Evolutionary conservation across 2,113 vertebrate genomes (phyloP).

Genomic region (Megalops atlanticus): DNA sequence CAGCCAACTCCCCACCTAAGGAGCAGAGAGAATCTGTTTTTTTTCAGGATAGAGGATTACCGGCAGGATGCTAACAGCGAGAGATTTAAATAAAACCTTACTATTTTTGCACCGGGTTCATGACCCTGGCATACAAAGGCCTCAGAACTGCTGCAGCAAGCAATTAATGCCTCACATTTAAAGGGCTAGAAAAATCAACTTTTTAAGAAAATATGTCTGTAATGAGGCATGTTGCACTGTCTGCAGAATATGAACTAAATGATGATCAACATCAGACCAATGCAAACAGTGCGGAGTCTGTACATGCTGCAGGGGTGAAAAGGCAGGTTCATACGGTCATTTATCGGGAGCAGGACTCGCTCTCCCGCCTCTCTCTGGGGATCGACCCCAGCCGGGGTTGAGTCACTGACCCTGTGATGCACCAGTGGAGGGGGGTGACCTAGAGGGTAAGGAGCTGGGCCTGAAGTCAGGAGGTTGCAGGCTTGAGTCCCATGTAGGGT

Average conservation of each 20-base stretch:
- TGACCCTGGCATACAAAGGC: too few relatives aligned
- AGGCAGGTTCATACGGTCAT: neutral
- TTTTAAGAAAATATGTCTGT: neutral
- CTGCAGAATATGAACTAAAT: neutral
- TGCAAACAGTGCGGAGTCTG: neutral
- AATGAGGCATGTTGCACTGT: neutral
- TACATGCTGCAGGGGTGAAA: neutral
- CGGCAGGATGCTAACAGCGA: too few relatives aligned
- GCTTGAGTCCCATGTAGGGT: neutral
- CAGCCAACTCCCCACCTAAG: too few relatives aligned
- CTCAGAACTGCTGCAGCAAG: neutral
- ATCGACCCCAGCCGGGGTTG: too few relatives aligned
- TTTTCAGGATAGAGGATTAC: too few relatives aligned
- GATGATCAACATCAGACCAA: neutral
- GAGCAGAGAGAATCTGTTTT: too few relatives aligned
- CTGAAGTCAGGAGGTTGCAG: neutral
- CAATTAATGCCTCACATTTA: neutral
- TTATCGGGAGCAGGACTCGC: neutral
- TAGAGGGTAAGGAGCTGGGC: neutral
- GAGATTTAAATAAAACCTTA: too few relatives aligned
- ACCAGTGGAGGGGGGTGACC: neutral
- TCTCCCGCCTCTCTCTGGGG: too few relatives aligned
- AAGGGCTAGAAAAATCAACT: neutral
- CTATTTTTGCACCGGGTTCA: too few relatives aligned
- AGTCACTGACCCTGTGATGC: neutral